Percentiles rank a stretch among this genome's conserved stretches.
Evolutionary conservation across 2,113 vertebrate species (phyloP).

Genomic region (Paramisgurnus dabryanus): DNA sequence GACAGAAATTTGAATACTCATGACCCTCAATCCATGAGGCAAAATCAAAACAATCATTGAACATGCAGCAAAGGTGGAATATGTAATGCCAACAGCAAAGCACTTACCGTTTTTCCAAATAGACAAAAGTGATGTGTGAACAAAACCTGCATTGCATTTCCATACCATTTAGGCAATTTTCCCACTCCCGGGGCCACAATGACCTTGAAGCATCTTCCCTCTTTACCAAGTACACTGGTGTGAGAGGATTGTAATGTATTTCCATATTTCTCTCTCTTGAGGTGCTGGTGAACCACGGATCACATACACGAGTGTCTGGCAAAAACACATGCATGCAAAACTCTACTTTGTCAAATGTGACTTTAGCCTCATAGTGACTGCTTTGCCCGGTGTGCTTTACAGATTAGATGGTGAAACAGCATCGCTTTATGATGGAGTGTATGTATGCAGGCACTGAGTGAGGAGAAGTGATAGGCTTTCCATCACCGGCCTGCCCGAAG

Average conservation of each 20-base stretch:
- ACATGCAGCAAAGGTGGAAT: not conserved
- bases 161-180: constrained; percentile 33
- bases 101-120: constrained; percentile 9
- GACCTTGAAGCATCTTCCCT: constrained; percentile 31
- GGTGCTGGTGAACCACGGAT: constrained; percentile 2
- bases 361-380: constrained; percentile 35
- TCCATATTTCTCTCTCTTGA: constrained; percentile 7
- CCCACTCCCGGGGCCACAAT: not conserved
- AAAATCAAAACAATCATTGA: not conserved
- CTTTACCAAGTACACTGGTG: constrained; percentile 4
- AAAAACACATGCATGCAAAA: constrained; percentile 40
- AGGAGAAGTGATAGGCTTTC: constrained; percentile 16
- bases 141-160: constrained; percentile 36
- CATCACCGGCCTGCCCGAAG: constrained; percentile 5
- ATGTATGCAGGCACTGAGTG: not conserved
- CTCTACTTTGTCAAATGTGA: constrained; percentile 51
- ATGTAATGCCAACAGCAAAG: constrained; percentile 19
- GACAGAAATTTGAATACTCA: not conserved
- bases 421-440: constrained; percentile 37
- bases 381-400: constrained; percentile 42
- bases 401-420: constrained; percentile 51
- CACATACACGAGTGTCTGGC: constrained; percentile 7
- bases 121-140: constrained; percentile 15
- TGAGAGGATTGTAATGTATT: constrained; percentile 37
- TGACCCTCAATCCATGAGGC: not conserved